Evolutionary conservation across 2,797 vertebrate genomes (phyloP).

Genomic region (Spea hammondii): DNA sequence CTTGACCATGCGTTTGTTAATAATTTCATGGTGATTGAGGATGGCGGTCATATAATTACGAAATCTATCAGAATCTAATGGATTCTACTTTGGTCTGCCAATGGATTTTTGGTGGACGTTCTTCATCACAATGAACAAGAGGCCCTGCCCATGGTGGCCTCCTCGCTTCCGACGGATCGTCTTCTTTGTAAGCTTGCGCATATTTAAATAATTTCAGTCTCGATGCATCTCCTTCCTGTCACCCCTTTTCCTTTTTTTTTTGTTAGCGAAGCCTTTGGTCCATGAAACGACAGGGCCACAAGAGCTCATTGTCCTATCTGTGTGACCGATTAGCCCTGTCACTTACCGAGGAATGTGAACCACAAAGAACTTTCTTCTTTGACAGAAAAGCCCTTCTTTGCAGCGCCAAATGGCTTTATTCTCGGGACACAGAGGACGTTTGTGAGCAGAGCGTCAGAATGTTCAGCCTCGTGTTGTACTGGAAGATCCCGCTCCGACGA

Average conservation of each 20-base stretch:
- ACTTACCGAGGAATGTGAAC: slow-evolving; percentile 41
- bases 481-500: not conserved
- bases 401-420: slow-evolving; percentile 37
- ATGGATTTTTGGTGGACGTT: too few relatives aligned
- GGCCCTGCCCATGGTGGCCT: not conserved
- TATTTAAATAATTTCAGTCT: slow-evolving; percentile 18
- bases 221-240: slow-evolving; percentile 22
- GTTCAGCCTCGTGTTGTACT: slow-evolving; percentile 17
- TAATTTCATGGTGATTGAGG: too few relatives aligned
- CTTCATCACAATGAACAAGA: not conserved
- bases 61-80: too few relatives aligned
- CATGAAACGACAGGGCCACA: slow-evolving; percentile 23
- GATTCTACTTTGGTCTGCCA: too few relatives aligned
- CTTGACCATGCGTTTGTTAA: too few relatives aligned
- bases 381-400: slow-evolving; percentile 40
- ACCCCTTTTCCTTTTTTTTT: not conserved
- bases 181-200: not conserved
- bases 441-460: slow-evolving; percentile 34
- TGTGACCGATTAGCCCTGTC: slow-evolving; percentile 50
- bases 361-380: slow-evolving; percentile 47
- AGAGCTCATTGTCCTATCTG: slow-evolving; percentile 44
- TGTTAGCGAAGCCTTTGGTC: slow-evolving; percentile 16
- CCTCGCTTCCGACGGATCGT: not conserved
- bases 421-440: slow-evolving; percentile 36
- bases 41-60: too few relatives aligned